These are phyloP conservation scores for Gonioctena quinquepunctata DNA, from an alignment of 1,140 invertebrate genomes.

Conservation along the genomic window DNA sequence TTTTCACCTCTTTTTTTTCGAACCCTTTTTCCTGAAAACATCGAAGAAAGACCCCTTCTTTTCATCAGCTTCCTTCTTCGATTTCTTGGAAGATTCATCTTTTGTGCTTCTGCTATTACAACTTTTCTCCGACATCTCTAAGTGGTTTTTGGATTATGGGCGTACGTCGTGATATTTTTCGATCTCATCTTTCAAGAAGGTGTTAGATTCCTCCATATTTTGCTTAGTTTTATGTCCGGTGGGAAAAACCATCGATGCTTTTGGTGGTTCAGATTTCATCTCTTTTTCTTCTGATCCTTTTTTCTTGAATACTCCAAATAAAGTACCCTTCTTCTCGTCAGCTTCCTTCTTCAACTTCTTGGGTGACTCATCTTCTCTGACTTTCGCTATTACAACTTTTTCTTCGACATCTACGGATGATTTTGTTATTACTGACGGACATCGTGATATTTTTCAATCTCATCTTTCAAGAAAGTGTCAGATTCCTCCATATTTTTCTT, in stretches of 20 bases:
- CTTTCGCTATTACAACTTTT: not conserved
- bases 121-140: too few relatives aligned
- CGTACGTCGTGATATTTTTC: not conserved
- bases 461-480: conserved; percentile 20
- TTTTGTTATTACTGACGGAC: not conserved
- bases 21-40: conserved; percentile 21
- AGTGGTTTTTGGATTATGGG: not conserved
- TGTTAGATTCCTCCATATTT: conserved; percentile 10
- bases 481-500: not conserved
- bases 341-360: conserved; percentile 6
- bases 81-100: not conserved
- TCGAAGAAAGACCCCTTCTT: conserved; percentile 14
- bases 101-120: not conserved
- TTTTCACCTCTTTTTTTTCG: conserved; percentile 1
- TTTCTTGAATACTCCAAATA: conserved; percentile 23
- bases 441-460: conserved; percentile 27
- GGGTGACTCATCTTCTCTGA: not conserved
- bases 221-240: not conserved
- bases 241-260: not conserved
- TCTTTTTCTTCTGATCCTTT: conserved; percentile 13
- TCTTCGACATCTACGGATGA: not conserved
- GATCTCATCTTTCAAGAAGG: conserved; percentile 33
- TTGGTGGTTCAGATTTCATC: not conserved
- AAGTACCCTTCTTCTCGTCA: not conserved
- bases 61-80: not conserved